A percentile compares a stretch with the other conserved stretches of the same genome.
phyloP scores from a whole-genome alignment of 2,113 vertebrate genomes.

The Elgaria multicarinata region DNA sequence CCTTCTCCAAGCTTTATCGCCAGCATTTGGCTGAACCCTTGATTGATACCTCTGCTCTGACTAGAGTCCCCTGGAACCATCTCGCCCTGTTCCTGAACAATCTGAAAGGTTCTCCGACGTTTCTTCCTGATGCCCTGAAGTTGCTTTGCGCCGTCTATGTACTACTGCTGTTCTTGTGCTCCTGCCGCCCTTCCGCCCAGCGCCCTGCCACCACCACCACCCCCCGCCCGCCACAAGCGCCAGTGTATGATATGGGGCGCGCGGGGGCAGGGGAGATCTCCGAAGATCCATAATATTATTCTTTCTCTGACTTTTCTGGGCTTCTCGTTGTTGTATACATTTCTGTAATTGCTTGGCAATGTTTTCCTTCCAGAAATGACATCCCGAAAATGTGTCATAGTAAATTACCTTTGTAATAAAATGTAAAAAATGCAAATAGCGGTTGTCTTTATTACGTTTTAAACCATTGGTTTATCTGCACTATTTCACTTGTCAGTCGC shows the following conservation, averaged over 20 bases:
- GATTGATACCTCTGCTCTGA: background rate
- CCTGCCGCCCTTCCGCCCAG: background rate
- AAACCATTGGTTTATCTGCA: conserved; percentile 99
- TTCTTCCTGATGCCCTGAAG: conserved; percentile 70
- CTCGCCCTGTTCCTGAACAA: conserved; percentile 32
- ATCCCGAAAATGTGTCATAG: conserved; percentile 91
- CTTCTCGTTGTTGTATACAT: conserved; percentile 77
- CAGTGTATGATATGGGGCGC: conserved; percentile 58
- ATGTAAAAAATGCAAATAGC: conserved; percentile 96
- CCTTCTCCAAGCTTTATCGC: background rate
- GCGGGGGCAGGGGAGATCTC: no score
- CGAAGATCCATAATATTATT: conserved; percentile 80
- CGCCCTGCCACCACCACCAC: no score
- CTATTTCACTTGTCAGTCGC: conserved; percentile 97
- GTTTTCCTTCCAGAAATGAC: conserved; percentile 86
- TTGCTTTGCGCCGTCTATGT: conserved; percentile 70
- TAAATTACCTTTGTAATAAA: conserved; percentile 96
- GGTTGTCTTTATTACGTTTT: conserved; percentile 91
- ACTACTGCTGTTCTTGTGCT: conserved; percentile 63
- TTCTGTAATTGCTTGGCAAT: conserved; percentile 85
- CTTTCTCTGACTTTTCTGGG: conserved; percentile 80
- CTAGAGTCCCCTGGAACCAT: background rate
- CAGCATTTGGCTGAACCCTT: background rate
- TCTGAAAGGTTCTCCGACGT: conserved; percentile 54
- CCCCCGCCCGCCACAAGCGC: conserved; percentile 48